phyloP scores from a whole-genome alignment of 2,888 invertebrate species.

The Chloroclystis v-ata region DNA sequence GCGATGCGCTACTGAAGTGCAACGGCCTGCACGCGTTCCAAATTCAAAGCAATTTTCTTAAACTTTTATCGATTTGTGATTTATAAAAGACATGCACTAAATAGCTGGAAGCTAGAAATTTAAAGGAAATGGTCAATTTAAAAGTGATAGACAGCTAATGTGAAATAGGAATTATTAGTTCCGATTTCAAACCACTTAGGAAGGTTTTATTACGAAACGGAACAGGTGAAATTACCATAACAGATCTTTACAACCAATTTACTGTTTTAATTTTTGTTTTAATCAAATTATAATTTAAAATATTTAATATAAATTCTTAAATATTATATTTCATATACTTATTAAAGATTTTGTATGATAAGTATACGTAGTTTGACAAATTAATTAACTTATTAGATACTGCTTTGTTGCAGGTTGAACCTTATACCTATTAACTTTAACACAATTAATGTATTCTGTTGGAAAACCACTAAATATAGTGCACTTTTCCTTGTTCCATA shows the following conservation, averaged over 20 bases:
- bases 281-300: no score
- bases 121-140: constrained; percentile 27
- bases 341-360: no score
- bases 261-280: not conserved
- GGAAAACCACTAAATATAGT: constrained; percentile 1
- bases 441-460: not conserved
- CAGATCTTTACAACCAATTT: no score
- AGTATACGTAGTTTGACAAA: no score
- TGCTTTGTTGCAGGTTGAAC: no score
- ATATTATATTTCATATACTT: no score
- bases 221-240: not conserved
- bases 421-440: no score
- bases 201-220: not conserved
- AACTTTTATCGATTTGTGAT: constrained; percentile 21
- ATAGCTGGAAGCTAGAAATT: constrained; percentile 26
- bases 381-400: no score
- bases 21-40: constrained; percentile 41
- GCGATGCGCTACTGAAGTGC: constrained; percentile 60
- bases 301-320: no score
- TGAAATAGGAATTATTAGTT: constrained; percentile 12
- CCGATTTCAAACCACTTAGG: constrained; percentile 11
- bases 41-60: constrained; percentile 19
- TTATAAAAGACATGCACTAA: constrained; percentile 10
- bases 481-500: constrained; percentile 7
- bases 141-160: constrained; percentile 17